Conservation (phyloP, 2,888 invertebrate genomes). For the Harpalus rubripes region DNA sequence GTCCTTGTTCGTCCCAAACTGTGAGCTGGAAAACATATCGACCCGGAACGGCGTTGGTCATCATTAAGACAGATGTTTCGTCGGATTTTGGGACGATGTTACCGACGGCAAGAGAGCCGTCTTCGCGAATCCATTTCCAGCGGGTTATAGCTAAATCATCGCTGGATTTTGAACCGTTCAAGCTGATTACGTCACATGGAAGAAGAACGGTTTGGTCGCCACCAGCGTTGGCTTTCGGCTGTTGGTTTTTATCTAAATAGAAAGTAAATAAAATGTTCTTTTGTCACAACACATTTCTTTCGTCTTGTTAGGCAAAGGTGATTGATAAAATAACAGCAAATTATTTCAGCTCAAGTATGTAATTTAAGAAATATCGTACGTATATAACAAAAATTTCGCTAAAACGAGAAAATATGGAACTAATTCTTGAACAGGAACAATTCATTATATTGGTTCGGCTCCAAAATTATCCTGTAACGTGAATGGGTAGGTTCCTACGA, state of each 20-base stretch:
- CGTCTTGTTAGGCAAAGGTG: too few species aligned
- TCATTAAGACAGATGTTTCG: slow-evolving; percentile 86
- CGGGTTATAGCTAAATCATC: slow-evolving; percentile 93
- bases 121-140: slow-evolving; percentile 91
- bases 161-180: slow-evolving; percentile 91
- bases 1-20: slow-evolving; percentile 94
- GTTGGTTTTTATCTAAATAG: slow-evolving; percentile 89
- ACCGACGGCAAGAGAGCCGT: slow-evolving; percentile 90
- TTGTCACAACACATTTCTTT: too few species aligned
- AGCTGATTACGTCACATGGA: slow-evolving; percentile 86
- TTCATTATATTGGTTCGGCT: too few species aligned
- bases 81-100: slow-evolving; percentile 88
- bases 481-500: too few species aligned
- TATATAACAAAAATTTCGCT: too few species aligned
- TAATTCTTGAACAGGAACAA: too few species aligned
- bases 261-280: background rate
- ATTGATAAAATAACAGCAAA: too few species aligned
- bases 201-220: slow-evolving; percentile 89
- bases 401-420: too few species aligned
- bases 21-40: slow-evolving; percentile 92
- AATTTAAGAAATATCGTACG: too few species aligned
- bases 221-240: slow-evolving; percentile 93
- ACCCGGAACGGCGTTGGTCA: slow-evolving; percentile 91
- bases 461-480: too few species aligned
- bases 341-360: background rate